Evolutionary conservation across 2,113 vertebrate genomes (phyloP), one percentile per base, ranked within the genome.

Genomic region (Oreochromis tanganicae): DNA sequence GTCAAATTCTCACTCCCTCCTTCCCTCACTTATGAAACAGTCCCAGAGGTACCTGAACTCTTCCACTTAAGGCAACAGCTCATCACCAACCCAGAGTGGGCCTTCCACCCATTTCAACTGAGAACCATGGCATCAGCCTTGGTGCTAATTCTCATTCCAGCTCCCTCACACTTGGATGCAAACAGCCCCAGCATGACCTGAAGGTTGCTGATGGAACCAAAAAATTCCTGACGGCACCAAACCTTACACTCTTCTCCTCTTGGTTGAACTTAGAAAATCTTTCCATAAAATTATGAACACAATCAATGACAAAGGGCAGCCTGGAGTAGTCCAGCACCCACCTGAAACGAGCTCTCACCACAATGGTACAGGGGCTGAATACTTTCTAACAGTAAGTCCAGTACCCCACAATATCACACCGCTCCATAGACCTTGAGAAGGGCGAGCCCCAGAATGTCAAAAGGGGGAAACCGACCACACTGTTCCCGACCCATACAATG

Each of bases 401-500:
- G 4, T 41, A 41, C 9, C 10, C 9, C 38, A 34, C 34, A 34
- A 34, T 34, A 34, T 17, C 48, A 19, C 48, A 17, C 50, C 9
- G 9, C 17, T n/a, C 50, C 4, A 52, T 2, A n/a, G 8, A n/a
- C 41, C 41, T 75, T 27, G 24, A 75, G 43, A 75, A 50, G 43
- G 9, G 2, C 9, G 41, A 48, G 41, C 3, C 9, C 21, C 3
- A 3, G 41, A 10, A 46, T 46, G 21, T 46, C 13, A 48, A 48
- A 75, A 0, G 24, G 9, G 43, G 9, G 24, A 48, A 48, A 75
- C 24, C 3, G 4, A 75, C 41, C 41, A 27, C 41, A 73, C 21
- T 75, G 68, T 75, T 43, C 43, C 41, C 4, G 14, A 48, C 24
- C 5, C 71, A 48, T 7, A 2, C 0, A 0, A 19, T 29, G 21